Evolutionary conservation across 2,797 vertebrate genomes (phyloP), one percentile per base, ranked within the genome.

Genomic region (Babyrousa celebensis): DNA sequence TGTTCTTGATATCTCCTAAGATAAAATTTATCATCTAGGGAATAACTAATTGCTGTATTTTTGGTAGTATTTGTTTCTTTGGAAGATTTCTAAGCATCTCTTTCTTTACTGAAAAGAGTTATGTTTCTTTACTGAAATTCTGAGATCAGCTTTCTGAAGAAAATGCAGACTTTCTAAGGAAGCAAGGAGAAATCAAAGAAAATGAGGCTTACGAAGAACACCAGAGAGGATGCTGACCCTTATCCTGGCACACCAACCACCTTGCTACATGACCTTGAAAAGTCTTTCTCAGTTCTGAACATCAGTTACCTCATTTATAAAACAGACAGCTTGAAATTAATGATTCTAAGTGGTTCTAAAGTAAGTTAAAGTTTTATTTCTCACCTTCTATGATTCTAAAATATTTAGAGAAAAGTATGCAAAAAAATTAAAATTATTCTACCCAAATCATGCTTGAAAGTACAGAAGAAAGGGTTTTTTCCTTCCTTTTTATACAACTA

Each of bases 321-420:
- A 94, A 80, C 52, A 27, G n/a, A 32, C 83, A 97, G 60, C 68
- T 95, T 97, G 95, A 97, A 94, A 95, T 96, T 87, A 58, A 74
- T 80, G 23, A 94, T 63, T 72, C 15, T 77, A 72, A 62, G n/a
- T 54, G 80, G 18, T 78, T 63, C 36, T 40, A 93, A 25, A 82
- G 10, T 77, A 43, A 87, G 60, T 75, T 80, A 71, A 72, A 83
- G 14, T 36, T 95, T 67, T 72, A 88, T 21, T 93, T 90, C 36
- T 85, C 1, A 43, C 5, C 3, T 78, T 89, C 67, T 92, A 27
- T 68, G 48, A 78, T 82, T 82, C 58, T 88, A 67, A 87, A 74
- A 25, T 78, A 90, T 54, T 77, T 88, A 23, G 7, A 15, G 21
- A 2, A 62, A 75, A 60, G 21, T 86, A 54, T 43, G 4, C n/a